These are phyloP conservation scores for Ptychoptera contaminata DNA, from an alignment of 2,888 invertebrate species.

Conservation along the genomic window DNA sequence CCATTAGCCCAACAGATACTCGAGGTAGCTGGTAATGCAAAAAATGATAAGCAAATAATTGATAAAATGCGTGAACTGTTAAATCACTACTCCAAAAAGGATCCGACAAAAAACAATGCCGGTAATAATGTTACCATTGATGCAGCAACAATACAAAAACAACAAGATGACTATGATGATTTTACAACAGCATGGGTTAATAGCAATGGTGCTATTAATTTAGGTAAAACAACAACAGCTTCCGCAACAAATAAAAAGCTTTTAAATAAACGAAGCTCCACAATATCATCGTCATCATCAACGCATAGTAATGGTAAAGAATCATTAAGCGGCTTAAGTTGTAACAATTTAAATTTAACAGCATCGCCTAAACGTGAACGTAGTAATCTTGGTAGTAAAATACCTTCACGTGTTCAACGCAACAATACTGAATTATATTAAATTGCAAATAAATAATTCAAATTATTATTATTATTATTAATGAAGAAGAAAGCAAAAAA, in stretches of 20 bases:
- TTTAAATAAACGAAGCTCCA: background rate
- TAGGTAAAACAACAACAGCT: conserved; percentile 37
- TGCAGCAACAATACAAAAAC: background rate
- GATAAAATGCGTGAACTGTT: conserved; percentile 57
- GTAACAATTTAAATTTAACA: no score
- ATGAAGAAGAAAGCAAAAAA: no score
- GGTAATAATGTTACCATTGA: conserved; percentile 15
- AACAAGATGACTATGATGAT: conserved; percentile 43
- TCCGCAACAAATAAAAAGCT: conserved; percentile 15
- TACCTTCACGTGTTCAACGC: no score
- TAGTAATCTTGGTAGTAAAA: no score
- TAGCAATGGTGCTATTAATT: conserved; percentile 48
- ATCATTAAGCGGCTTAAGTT: background rate
- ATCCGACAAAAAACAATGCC: conserved; percentile 4
- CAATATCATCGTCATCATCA: background rate
- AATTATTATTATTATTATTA: no score
- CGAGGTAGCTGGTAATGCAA: conserved; percentile 50
- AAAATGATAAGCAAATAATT: conserved; percentile 56
- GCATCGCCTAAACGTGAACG: no score
- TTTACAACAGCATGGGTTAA: conserved; percentile 59
- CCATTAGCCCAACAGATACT: conserved; percentile 55
- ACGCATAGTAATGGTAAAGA: conserved; percentile 2
- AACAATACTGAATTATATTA: no score
- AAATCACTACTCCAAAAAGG: conserved; percentile 35
- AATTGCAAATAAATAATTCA: no score